phyloP scores from a whole-genome alignment of 1,140 invertebrate species.

The Tachypleus tridentatus region DNA sequence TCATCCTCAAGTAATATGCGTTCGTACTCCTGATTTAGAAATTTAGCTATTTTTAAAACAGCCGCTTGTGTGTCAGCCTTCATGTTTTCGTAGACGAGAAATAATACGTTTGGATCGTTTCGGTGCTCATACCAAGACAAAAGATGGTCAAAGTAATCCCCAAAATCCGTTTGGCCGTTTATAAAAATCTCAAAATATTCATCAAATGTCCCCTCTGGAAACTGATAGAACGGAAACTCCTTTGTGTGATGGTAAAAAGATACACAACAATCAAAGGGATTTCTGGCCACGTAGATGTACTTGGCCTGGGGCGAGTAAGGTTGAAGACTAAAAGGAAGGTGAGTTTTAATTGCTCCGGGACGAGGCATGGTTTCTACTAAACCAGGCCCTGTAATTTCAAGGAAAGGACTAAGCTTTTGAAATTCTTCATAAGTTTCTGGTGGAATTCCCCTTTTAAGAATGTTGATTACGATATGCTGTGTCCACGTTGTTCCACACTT shows the following conservation, averaged over 20 bases:
- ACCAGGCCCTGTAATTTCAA: slow-evolving; percentile 9
- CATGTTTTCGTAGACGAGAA: no score
- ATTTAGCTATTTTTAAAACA: no score
- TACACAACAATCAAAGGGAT: slow-evolving; percentile 73
- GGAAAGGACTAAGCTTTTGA: slow-evolving; percentile 4
- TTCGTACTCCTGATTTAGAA: no score
- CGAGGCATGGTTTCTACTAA: background rate
- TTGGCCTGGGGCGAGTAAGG: slow-evolving; percentile 31
- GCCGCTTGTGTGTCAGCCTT: no score
- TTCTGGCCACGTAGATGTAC: slow-evolving; percentile 55
- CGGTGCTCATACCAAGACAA: background rate
- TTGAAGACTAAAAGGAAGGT: slow-evolving; percentile 57
- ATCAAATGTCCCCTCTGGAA: background rate
- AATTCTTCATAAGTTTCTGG: slow-evolving; percentile 2
- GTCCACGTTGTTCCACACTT: slow-evolving; percentile 18
- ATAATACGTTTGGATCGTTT: no score
- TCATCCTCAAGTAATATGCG: no score
- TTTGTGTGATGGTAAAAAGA: slow-evolving; percentile 68
- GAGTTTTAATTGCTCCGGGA: slow-evolving; percentile 43
- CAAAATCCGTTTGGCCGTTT: background rate
- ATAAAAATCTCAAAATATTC: background rate
- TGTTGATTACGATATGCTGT: slow-evolving; percentile 1
- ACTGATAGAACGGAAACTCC: background rate
- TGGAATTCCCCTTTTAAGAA: slow-evolving; percentile 6
- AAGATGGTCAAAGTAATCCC: slow-evolving; percentile 1